Percentiles rank a stretch among this genome's conserved stretches.
Conservation (phyloP, 2,888 invertebrate genomes). For the Lasioglossum villosulum region DNA sequence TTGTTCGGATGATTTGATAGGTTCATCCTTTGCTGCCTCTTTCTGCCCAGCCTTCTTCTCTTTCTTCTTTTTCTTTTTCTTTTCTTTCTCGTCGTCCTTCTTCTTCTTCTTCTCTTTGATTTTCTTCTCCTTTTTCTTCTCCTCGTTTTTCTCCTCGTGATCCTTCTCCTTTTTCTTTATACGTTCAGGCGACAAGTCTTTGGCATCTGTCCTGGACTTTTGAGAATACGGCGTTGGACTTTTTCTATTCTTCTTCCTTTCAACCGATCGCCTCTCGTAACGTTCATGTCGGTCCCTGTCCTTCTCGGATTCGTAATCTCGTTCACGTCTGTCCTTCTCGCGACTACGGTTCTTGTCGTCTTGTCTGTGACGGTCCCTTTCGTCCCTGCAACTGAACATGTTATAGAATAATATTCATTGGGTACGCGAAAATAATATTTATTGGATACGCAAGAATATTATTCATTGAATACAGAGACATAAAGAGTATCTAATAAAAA, state of each 20-base stretch:
- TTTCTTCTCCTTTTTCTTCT: constrained; percentile 86
- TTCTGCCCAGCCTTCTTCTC: constrained; percentile 80
- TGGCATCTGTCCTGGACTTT: constrained; percentile 82
- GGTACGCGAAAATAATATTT: neutral
- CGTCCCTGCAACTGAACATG: constrained; percentile 79
- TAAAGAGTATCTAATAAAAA: neutral
- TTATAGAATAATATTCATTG: neutral
- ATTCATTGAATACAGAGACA: neutral
- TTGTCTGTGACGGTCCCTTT: constrained; percentile 81
- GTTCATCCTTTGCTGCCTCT: constrained; percentile 73
- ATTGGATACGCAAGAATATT: neutral
- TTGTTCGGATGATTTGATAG: constrained; percentile 65
- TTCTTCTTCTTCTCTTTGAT: constrained; percentile 84
- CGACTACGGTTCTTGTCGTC: constrained; percentile 84
- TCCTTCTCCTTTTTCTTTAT: constrained; percentile 87
- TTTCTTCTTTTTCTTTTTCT: constrained; percentile 85
- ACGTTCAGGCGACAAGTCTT: constrained; percentile 82
- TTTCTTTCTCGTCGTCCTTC: constrained; percentile 87
- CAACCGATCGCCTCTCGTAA: constrained; percentile 79
- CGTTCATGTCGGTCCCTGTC: constrained; percentile 85
- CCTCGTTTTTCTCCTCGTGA: constrained; percentile 81
- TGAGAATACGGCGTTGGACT: constrained; percentile 80
- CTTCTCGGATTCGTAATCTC: constrained; percentile 79
- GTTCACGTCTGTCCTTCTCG: constrained; percentile 81
- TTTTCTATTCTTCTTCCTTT: constrained; percentile 82